These are phyloP conservation scores for Nomada goodeniana DNA, from an alignment of 2,888 invertebrate species.

Conservation along the genomic window DNA sequence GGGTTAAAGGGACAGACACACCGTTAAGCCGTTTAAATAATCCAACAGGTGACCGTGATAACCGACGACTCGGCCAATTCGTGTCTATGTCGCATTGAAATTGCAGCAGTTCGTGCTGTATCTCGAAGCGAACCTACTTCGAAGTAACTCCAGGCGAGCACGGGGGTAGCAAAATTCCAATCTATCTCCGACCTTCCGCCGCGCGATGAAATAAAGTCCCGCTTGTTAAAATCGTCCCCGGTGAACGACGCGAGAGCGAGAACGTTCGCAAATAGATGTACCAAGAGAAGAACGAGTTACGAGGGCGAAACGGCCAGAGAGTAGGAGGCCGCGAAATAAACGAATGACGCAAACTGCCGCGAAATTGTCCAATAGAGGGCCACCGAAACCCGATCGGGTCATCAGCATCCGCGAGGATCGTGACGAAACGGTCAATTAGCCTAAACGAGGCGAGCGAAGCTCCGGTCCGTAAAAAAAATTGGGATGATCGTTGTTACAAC, in stretches of 20 bases:
- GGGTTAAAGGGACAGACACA: too few relatives aligned
- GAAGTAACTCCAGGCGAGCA: too few relatives aligned
- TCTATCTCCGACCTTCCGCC: background rate
- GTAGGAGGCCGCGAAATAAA: slow-evolving; percentile 13
- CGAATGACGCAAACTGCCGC: slow-evolving; percentile 40
- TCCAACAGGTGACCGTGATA: too few relatives aligned
- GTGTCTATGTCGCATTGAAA: too few relatives aligned
- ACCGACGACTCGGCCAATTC: too few relatives aligned
- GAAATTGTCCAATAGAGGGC: slow-evolving; percentile 32
- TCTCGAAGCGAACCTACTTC: too few relatives aligned
- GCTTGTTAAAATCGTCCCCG: background rate
- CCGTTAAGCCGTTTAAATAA: too few relatives aligned
- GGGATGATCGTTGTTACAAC: background rate
- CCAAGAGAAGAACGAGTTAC: background rate
- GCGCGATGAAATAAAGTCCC: background rate
- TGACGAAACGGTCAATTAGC: slow-evolving; percentile 29
- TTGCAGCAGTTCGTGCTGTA: too few relatives aligned
- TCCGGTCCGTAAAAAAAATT: slow-evolving; percentile 7
- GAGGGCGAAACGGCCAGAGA: background rate
- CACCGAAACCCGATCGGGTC: slow-evolving; percentile 44
- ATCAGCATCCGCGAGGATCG: slow-evolving; percentile 19
- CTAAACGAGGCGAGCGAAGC: slow-evolving; percentile 29
- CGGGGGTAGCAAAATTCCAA: background rate
- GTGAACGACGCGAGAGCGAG: background rate
- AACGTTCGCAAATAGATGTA: slow-evolving; percentile 1